These are phyloP conservation scores for Uria lomvia DNA, from an alignment of 2,113 vertebrate genomes.

Conservation along the genomic window DNA sequence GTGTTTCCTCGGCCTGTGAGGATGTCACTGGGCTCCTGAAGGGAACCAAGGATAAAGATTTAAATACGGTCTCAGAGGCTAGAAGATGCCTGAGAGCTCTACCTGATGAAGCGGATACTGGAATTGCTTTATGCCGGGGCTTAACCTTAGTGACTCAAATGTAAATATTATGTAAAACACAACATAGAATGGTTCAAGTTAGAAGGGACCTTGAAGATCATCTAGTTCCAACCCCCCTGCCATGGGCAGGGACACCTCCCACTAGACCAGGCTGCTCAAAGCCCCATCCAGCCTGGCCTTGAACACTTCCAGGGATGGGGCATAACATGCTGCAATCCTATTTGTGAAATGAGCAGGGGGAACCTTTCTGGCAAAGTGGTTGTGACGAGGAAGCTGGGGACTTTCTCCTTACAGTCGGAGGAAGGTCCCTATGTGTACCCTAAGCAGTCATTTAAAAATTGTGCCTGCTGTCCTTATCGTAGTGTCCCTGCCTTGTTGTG, in stretches of 20 bases:
- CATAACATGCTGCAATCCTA: neutral
- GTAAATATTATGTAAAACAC: neutral
- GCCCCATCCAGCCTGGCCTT: neutral
- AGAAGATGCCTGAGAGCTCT: neutral
- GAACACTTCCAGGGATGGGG: neutral
- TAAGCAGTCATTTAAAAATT: neutral
- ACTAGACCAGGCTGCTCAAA: neutral
- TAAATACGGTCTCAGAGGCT: neutral
- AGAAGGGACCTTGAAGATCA: neutral
- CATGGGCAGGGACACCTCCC: neutral
- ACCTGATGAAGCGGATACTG: neutral
- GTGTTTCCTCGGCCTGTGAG: neutral
- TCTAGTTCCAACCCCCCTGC: neutral
- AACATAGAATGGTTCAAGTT: neutral
- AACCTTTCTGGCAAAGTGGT: neutral
- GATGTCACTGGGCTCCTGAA: neutral
- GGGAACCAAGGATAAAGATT: neutral
- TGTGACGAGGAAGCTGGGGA: rapidly evolving
- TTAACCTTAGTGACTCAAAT: neutral
- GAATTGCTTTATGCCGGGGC: neutral
- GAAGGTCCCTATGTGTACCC: neutral
- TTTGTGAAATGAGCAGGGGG: neutral
- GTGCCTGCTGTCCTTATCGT: rapidly evolving
- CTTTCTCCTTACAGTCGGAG: neutral
- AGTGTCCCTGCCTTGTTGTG: rapidly evolving